Percentiles rank a stretch among this genome's conserved stretches.
Evolutionary conservation across 64 coral and sea anemone species (phyloP).

Genomic region (Orbicella faveolata): DNA sequence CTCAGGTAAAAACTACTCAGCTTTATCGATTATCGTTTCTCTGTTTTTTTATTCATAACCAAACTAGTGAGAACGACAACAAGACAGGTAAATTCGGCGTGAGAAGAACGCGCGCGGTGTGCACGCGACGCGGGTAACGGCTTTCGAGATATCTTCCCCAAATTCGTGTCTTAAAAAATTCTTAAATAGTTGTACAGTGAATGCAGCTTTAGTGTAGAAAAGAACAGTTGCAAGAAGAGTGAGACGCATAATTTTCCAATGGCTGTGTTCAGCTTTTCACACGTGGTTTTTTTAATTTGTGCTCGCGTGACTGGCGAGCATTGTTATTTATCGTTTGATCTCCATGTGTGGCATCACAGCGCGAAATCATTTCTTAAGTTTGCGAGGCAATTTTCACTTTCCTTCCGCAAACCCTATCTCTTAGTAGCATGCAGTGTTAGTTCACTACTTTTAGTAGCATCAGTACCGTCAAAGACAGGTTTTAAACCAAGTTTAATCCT

Average conservation of each 20-base stretch:
- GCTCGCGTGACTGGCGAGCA: conserved; percentile 4
- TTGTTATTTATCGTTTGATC: background rate
- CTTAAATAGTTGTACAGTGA: too few relatives aligned
- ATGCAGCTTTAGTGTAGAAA: too few relatives aligned
- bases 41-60: background rate
- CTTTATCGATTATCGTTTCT: background rate
- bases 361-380: background rate
- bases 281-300: conserved; percentile 14
- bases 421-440: background rate
- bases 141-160: too few relatives aligned
- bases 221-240: too few relatives aligned
- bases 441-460: background rate
- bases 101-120: background rate
- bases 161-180: too few relatives aligned
- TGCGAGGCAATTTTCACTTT: background rate
- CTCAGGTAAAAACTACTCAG: conserved; percentile 16
- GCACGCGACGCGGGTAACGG: background rate
- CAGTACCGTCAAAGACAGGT: background rate
- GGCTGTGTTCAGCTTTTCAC: background rate
- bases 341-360: background rate
- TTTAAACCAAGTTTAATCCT: background rate
- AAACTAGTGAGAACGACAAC: background rate
- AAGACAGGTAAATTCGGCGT: background rate
- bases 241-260: background rate
- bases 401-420: background rate